Evolutionary conservation across 2,113 vertebrate species (phyloP).

Genomic region (Uria lomvia): DNA sequence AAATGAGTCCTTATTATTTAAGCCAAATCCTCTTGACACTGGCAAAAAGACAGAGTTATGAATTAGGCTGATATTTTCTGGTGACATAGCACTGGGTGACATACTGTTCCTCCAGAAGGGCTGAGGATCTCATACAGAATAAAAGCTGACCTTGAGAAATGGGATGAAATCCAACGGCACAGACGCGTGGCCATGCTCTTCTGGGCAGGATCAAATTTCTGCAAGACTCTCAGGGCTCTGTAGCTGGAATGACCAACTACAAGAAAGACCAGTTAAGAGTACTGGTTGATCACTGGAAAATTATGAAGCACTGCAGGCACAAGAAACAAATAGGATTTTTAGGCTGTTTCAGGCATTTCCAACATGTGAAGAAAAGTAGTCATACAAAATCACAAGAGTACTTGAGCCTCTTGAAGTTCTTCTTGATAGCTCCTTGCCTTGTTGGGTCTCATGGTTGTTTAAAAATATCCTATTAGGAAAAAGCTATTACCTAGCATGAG

Average conservation of each 20-base stretch:
- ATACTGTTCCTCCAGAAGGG: not conserved
- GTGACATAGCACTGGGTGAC: not conserved
- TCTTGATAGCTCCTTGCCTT: not conserved
- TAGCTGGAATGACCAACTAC: not conserved
- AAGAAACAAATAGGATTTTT: not conserved
- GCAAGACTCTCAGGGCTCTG: not conserved
- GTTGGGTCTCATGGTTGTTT: rapidly evolving
- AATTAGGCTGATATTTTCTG: not conserved
- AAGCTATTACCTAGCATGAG: not conserved
- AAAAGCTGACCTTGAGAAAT: not conserved
- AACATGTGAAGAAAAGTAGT: not conserved
- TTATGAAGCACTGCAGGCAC: too few species aligned
- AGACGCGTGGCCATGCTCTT: rapidly evolving
- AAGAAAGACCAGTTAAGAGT: not conserved
- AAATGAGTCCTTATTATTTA: not conserved
- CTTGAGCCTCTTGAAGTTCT: not conserved
- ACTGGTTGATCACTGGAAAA: not conserved
- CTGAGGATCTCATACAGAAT: not conserved
- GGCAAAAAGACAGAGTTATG: not conserved
- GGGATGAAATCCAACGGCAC: rapidly evolving
- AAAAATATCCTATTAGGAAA: not conserved
- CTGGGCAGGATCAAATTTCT: not conserved
- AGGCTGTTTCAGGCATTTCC: not conserved
- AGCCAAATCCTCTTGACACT: not conserved
- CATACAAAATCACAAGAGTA: not conserved